phyloP scores from a whole-genome alignment of 1,140 invertebrate genomes.

The Nasonia giraulti region DNA sequence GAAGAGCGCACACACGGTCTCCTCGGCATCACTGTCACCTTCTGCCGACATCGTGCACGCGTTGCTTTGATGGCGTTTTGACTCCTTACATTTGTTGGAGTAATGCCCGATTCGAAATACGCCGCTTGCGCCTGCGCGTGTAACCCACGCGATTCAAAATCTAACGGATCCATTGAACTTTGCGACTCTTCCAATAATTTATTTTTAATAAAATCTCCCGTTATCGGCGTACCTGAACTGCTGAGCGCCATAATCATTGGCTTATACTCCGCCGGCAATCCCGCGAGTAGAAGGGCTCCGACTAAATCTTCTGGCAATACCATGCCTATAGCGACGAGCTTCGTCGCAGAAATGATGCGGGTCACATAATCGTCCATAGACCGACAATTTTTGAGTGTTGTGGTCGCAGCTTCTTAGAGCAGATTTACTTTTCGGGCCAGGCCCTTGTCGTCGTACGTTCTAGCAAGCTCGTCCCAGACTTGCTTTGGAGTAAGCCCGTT shows the following conservation, averaged over 20 bases:
- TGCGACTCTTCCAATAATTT: constrained; percentile 22
- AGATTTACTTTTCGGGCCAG: constrained; percentile 54
- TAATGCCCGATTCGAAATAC: neutral
- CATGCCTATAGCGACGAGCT: neutral
- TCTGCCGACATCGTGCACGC: neutral
- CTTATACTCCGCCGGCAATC: neutral
- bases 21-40: neutral
- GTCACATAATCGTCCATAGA: neutral
- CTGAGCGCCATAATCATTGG: neutral
- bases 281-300: neutral
- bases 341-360: neutral
- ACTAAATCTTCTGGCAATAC: neutral
- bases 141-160: neutral
- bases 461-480: constrained; percentile 39
- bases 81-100: neutral
- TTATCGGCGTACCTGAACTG: neutral
- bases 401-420: neutral
- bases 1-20: neutral
- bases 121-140: neutral
- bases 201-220: neutral
- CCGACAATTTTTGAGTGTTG: neutral
- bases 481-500: neutral
- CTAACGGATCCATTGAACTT: constrained; percentile 50
- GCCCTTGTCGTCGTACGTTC: constrained; percentile 49
- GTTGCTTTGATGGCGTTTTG: neutral